phyloP scores from a whole-genome alignment of 1,140 invertebrate species.

The Drosophila sp. region DNA sequence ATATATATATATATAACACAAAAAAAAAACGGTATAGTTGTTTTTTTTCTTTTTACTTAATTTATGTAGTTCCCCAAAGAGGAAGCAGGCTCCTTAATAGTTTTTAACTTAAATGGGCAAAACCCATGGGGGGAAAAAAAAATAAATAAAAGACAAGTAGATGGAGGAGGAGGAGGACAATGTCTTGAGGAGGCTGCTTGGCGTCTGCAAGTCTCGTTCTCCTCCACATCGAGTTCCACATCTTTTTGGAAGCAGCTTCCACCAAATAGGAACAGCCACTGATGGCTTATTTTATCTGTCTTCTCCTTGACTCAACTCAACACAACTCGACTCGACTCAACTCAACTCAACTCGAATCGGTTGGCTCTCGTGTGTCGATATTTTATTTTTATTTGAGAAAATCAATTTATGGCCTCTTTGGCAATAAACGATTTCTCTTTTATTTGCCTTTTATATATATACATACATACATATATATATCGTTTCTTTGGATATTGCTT shows the following conservation, averaged over 20 bases:
- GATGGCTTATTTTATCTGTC: conserved; percentile 75
- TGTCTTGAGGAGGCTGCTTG: conserved; percentile 37
- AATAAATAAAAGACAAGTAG: conserved; percentile 43
- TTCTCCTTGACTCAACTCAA: conserved; percentile 12
- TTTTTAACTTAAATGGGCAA: conserved; percentile 73
- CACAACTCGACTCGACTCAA: neutral
- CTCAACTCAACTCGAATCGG: too few relatives aligned
- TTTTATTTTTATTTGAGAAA: conserved; percentile 82
- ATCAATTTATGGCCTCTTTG: conserved; percentile 80
- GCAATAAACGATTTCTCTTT: conserved; percentile 81
- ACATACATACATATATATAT: neutral
- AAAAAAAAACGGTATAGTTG: conserved; percentile 12
- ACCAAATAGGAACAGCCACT: conserved; percentile 12
- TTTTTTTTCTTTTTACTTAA: conserved; percentile 42
- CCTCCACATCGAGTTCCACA: neutral
- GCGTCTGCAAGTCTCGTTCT: conserved; percentile 56
- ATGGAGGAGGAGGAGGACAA: conserved; percentile 36
- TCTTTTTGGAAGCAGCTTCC: conserved; percentile 3
- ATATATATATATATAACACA: neutral
- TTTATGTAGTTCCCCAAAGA: conserved; percentile 66
- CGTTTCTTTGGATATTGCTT: conserved; percentile 54
- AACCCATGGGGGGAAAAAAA: conserved; percentile 3
- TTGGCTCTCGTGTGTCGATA: conserved; percentile 54
- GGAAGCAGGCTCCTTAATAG: conserved; percentile 66
- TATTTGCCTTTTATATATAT: conserved; percentile 63